Evolutionary conservation across 2,113 vertebrate genomes (phyloP), one percentile per base, ranked within the genome.

Genomic region (Tichodroma muraria): DNA sequence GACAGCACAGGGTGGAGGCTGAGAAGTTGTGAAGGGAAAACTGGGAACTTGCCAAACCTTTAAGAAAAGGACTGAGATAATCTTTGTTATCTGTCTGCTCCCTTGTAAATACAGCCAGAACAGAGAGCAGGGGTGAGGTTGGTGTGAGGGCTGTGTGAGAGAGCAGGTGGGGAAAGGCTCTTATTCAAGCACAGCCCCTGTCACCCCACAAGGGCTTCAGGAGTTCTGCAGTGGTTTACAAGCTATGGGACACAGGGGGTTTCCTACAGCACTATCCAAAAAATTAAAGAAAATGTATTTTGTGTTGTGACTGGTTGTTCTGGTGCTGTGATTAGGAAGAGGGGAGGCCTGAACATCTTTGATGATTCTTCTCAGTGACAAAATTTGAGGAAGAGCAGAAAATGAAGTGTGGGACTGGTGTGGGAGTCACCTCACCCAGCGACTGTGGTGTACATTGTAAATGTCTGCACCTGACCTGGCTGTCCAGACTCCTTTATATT

Each of bases 1-100:
- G 44, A 64, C 23, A 19, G 13, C 38, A 28, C 6, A 1, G 42
- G 49, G 33, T 0, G 0, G 18, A 42, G 50, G n/a, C 9, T 66
- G 91, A 80, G 47, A 64, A 52, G 44, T 8, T 53, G 19, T 57
- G 40, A 84, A 54, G 27, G 21, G 11, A 35, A n/a, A 84, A 38
- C 27, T 61, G 80, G 10, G 69, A 81, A 78, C 22, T 24, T 2
- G 1, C 33, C 80, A 84, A 68, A 42, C 6, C 10, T 84, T 70
- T 6, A 23, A 30, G 66, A 72, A 68, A 72, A 90, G 40, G 28
- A 25, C 23, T 45, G 71, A 64, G 68, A 57, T 38, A 53, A 73
- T 80, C 69, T 92, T 84, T 91, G 35, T 59, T 80, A 33, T 85
- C 50, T 25, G 54, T 15, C 54, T 80, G 25, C 24, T 73, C 23